phyloP scores from a whole-genome alignment of 2,113 vertebrate species.

The Uropsilus gracilis region DNA sequence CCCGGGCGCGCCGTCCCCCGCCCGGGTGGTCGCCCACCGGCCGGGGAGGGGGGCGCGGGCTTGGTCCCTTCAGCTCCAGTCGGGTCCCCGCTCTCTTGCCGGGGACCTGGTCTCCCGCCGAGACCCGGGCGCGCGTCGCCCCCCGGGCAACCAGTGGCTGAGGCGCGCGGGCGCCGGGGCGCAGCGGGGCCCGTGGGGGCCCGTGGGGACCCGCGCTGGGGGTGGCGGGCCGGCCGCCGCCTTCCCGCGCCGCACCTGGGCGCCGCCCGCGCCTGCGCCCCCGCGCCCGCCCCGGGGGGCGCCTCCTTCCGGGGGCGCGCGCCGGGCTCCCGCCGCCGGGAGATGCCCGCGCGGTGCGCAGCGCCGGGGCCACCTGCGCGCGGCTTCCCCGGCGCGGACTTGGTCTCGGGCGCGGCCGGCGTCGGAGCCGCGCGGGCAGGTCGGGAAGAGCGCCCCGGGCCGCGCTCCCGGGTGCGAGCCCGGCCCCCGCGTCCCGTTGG shows the following conservation, averaged over 20 bases:
- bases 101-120: background rate
- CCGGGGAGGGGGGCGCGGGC: no score
- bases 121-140: background rate
- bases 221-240: no score
- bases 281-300: no score
- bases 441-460: background rate
- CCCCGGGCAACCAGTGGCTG: background rate
- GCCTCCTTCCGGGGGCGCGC: no score
- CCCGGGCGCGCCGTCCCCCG: background rate
- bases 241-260: no score
- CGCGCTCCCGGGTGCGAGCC: rapidly evolving
- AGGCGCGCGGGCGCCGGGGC: background rate
- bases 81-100: background rate
- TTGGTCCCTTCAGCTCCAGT: no score
- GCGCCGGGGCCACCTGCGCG: background rate
- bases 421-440: background rate
- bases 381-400: background rate
- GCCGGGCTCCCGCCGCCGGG: background rate
- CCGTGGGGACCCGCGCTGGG: no score
- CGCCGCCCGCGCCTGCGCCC: no score
- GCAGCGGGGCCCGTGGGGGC: no score
- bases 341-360: background rate
- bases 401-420: background rate
- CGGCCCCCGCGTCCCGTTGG: no score
- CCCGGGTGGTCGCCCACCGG: no score